Base-by-base conservation (phyloP, 2,113 vertebrate species). In the Sinocyclocheilus rhinocerous region DNA sequence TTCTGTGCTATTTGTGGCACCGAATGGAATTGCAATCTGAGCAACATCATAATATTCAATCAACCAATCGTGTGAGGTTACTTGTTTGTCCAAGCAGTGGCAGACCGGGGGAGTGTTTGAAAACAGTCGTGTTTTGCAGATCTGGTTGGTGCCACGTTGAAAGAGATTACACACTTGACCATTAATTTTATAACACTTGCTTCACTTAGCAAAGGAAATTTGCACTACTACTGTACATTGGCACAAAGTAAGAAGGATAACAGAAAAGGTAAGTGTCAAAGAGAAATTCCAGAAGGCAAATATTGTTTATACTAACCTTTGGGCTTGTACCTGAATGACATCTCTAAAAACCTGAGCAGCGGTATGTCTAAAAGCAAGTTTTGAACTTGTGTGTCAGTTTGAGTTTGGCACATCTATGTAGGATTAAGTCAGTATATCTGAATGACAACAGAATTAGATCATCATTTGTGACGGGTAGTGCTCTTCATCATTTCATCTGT, bases 401-500 rank as follows among this genome's bases (percentile, higher is more conserved):
- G 67, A 63, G 81, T 63, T 50, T 48, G 61, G 81, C 84, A 83
- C 29, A 76, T 39, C 69, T 77, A 48, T 15, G 6, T n/a, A 61
- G 33, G 50, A 81, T 84, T 67, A 81, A 39, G 24, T 83, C 65
- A 67, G 13, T 20, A 26, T 69, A 86, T 86, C 75, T 80, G 77
- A 36, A 22, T 70, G 26, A 69, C 83, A 29, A 48, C 59, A 80
- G 4, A 10, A 33, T 87, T 8, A 36, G 42, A 77, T 88, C 81
- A 76, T 86, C 76, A 72, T 85, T 57, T 85, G 45, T 78, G 70
- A 82, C 69, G 18, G 48, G 39, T 65, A 39, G 29, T 16, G 18
- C 33, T 76, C 50, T 85, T 70, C 50, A 69, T 77, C 76, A 78
- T 78, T 78, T 87, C 39, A 26, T 84, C 83, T 70, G 24, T 59